Percentiles rank a stretch among this genome's conserved stretches.
Conservation (phyloP, 2,888 invertebrate genomes). For the Pheosia tremula region DNA sequence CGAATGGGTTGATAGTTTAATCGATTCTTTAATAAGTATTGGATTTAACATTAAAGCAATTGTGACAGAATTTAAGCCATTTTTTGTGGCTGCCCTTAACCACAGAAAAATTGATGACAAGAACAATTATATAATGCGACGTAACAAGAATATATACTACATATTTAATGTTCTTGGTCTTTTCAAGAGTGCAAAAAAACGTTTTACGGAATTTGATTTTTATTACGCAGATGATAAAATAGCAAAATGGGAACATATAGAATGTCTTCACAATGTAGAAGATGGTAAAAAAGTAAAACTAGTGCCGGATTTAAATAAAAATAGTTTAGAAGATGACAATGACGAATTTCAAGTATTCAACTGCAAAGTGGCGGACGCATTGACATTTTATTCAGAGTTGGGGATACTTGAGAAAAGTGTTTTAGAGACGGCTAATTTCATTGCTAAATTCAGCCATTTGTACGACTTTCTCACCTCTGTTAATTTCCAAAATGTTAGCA, state of each 20-base stretch:
- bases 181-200: not conserved
- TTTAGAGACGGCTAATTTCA: not conserved
- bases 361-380: not conserved
- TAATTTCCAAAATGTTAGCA: not conserved
- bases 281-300: not conserved
- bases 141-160: constrained; percentile 1
- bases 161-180: not conserved
- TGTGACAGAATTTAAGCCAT: not conserved
- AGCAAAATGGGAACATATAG: constrained; percentile 3
- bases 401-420: not conserved
- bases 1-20: not conserved
- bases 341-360: not conserved
- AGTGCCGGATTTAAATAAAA: not conserved
- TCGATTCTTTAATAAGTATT: constrained; percentile 1
- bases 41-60: constrained; percentile 3
- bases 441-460: not conserved
- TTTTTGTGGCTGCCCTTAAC: not conserved
- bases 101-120: not conserved
- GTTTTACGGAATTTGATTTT: not conserved
- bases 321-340: not conserved
- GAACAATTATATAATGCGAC: not conserved
- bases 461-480: not conserved
- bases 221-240: not conserved
- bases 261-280: not conserved
- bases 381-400: not conserved